Conservation (phyloP, 53 echinoderm and acorn worm genomes). For the Stichopus horrens region DNA sequence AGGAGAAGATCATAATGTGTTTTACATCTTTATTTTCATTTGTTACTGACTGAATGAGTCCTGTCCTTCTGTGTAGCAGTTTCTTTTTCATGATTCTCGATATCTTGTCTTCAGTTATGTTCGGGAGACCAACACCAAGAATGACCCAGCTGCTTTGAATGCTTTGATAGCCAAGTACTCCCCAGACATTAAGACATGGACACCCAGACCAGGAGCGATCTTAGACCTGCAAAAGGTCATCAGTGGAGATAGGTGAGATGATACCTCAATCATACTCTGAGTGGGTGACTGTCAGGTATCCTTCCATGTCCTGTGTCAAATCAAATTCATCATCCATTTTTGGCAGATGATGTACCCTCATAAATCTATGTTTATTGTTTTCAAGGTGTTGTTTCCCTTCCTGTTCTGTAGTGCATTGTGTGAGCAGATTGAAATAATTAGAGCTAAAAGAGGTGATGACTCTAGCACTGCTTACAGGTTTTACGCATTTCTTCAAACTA, state of each 20-base stretch:
- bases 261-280: neutral
- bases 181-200: conserved; percentile 91
- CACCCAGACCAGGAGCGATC: conserved; percentile 74
- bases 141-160: conserved; percentile 81
- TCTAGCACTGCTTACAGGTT: too few species aligned
- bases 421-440: neutral
- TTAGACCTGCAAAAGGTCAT: conserved; percentile 84
- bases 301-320: too few species aligned
- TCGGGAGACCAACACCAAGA: conserved; percentile 81
- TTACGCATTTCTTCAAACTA: too few species aligned
- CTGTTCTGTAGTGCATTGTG: neutral
- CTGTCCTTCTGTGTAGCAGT: neutral
- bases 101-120: conserved; percentile 62
- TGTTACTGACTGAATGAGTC: too few species aligned
- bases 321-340: neutral
- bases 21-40: too few species aligned
- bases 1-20: too few species aligned
- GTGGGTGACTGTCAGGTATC: too few species aligned
- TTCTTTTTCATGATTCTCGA: neutral
- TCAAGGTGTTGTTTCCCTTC: neutral
- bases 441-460: too few species aligned
- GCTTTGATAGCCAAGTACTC: conserved; percentile 77
- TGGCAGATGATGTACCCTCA: neutral
- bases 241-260: conserved; percentile 67
- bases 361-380: neutral